A percentile compares a stretch with the other conserved stretches of the same genome.
Evolutionary conservation across 2,113 vertebrate species (phyloP).

Genomic region (Peucedramus taeniatus): DNA sequence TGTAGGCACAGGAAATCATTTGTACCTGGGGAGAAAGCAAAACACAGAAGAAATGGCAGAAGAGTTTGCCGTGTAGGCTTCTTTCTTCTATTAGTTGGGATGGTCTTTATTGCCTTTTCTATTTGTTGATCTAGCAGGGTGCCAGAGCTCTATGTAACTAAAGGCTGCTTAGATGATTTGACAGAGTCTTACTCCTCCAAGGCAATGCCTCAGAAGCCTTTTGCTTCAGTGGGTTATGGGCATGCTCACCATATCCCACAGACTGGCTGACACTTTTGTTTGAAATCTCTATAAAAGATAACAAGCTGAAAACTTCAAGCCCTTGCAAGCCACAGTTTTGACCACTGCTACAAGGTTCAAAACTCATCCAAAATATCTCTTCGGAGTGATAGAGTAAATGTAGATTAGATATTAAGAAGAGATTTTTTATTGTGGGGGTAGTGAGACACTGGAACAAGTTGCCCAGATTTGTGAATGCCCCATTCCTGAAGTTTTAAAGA

Average conservation of each 20-base stretch:
- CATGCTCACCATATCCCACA: accelerated
- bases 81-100: not conserved
- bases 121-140: conserved; percentile 19
- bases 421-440: not conserved
- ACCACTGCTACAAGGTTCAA: not conserved
- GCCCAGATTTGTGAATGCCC: not conserved
- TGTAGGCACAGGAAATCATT: not conserved
- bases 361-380: not conserved
- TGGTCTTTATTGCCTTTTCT: not conserved
- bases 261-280: not conserved
- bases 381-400: not conserved
- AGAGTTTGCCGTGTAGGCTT: not conserved
- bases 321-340: not conserved
- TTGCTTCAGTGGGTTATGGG: not conserved
- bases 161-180: not conserved
- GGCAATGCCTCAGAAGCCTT: not conserved
- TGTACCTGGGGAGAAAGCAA: not conserved
- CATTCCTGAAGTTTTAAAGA: not conserved
- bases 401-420: not conserved
- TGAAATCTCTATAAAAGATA: not conserved
- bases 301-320: not conserved
- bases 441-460: not conserved
- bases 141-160: not conserved
- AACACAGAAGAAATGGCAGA: not conserved
- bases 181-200: not conserved